Base-by-base conservation (phyloP, 35 echinoderm and acorn worm species). In the Strongylocentrotus purpuratus region DNA sequence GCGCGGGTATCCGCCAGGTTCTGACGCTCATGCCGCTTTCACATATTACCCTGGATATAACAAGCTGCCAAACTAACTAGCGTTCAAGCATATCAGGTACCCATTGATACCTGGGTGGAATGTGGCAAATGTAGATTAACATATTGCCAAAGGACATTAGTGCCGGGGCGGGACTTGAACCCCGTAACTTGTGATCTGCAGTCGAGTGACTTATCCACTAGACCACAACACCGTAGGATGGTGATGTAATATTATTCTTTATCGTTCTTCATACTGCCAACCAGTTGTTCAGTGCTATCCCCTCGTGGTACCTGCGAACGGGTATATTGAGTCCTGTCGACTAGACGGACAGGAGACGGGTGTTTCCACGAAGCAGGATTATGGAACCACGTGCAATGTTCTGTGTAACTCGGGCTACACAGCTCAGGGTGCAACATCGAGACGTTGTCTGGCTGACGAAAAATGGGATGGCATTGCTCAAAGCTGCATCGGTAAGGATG, bases 371-470 rank as follows among this genome's bases (percentile, higher is more conserved):
- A 31, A 6, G 25, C 95, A 96, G 71, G 45, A 55, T 31, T 96
- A 94, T 60, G 85, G 65, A 41, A 96, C 78, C 32, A 94, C 85
- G 10, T 96, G 95, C 41, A 94, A 61, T 2, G 78, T 60, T 10
- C 22, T 48, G 15, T 96, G 95, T 45, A 94, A 96, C 47, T 33
- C 61, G n/a, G 95, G 95, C 15, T 96, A 96, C 46, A 96, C 95
- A 14, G 11, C 70, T 33, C 58, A 47, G 58, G 95, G 95, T 28
- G 78, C 95, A 88, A 55, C 33, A 4, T 94, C 58, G 3, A 33
- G 95, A 20, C 94, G 70, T 48, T 96, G 95, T 47, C 92, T 94
- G 12, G 95, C 92, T 41, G 33, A 52, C 15, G 95, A 92, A 6
- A 45, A 55, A 15, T 96, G 95, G 95, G 95, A 96, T 87, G 95